Percentiles rank a stretch among this genome's conserved stretches.
phyloP scores from a whole-genome alignment of 2,888 invertebrate species.

The Brenthis daphne region DNA sequence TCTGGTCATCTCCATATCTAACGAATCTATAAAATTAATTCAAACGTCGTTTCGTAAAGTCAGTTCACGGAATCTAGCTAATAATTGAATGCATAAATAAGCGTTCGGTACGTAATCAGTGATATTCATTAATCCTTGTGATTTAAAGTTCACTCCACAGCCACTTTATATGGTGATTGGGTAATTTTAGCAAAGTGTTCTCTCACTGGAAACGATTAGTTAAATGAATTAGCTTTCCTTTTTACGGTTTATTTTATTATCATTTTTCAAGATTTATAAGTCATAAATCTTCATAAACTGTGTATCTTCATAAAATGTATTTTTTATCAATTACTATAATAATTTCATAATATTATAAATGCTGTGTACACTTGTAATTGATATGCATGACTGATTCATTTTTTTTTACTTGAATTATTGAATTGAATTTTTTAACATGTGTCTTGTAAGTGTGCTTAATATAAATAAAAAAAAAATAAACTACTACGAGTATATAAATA shows the following conservation, averaged over 20 bases:
- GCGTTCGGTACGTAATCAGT: conserved; percentile 59
- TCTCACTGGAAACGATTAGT: conserved; percentile 54
- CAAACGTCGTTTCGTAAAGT: conserved; percentile 32
- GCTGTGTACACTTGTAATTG: too few relatives aligned
- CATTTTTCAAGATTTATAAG: too few relatives aligned
- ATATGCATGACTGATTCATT: too few relatives aligned
- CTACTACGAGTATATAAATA: too few relatives aligned
- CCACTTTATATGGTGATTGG: conserved; percentile 73
- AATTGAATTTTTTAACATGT: too few relatives aligned
- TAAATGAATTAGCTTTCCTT: conserved; percentile 47
- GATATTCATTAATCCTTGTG: conserved; percentile 63
- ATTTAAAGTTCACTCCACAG: conserved; percentile 61
- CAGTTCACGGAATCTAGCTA: conserved; percentile 47
- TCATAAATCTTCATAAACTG: too few relatives aligned
- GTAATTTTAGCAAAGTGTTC: conserved; percentile 63
- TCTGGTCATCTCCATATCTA: neutral
- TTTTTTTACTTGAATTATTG: too few relatives aligned
- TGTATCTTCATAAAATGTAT: too few relatives aligned
- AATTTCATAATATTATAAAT: too few relatives aligned
- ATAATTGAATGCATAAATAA: conserved; percentile 50
- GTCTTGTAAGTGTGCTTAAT: too few relatives aligned
- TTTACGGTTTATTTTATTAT: conserved; percentile 25
- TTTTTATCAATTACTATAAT: too few relatives aligned
- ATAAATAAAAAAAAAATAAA: too few relatives aligned
- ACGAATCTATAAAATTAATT: conserved; percentile 26